Base-by-base conservation (phyloP, 2,113 vertebrate species). In the Neomonachus schauinslandi region DNA sequence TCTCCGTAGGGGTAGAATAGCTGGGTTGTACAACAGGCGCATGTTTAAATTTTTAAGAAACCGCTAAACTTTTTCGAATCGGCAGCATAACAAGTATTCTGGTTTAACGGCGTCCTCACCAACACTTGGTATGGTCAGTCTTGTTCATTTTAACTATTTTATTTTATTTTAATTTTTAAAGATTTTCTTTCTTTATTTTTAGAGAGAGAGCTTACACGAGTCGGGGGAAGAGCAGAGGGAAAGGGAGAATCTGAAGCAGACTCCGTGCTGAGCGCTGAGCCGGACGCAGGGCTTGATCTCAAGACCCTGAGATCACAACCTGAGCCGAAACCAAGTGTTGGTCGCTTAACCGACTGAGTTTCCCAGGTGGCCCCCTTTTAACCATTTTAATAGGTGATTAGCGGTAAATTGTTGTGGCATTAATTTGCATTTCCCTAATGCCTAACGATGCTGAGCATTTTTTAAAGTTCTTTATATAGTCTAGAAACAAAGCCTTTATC, bases 41-140 rank as follows among this genome's bases (percentile, higher is more conserved):
- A 24, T 39, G 57, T 77, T 90, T 82, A 86, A 67, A 91, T 81
- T 36, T 79, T 82, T 63, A 82, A 90, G 67, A 82, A 87, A 69
- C 2, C 18, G n/a, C 51, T 77, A 57, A 69, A 1, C 13, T 31
- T 36, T 96, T 82, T 83, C 46, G 46, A 31, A 86, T 87, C 80
- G n/a, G 19, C 76, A 49, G 2, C 39, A 2, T 49, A 80, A 74
- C 46, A 19, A 28, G 51, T 82, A 11, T 42, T 57, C 19, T 71
- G 3, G 2, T 13, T 85, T 89, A 77, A 33, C 53, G 2, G 1
- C 33, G 5, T 59, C 39, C 46, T 93, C 57, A 53, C 11, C 24
- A 51, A 10, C 80, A 39, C 51, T 77, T 39, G 65, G 14, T 46
- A 26, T 42, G 71, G 74, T 42, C 13, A 46, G 65, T 55, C 49